A percentile compares a stretch with the other conserved stretches of the same genome.
Conservation (phyloP, 2,797 vertebrate species). For the Lepus oiostolus region DNA sequence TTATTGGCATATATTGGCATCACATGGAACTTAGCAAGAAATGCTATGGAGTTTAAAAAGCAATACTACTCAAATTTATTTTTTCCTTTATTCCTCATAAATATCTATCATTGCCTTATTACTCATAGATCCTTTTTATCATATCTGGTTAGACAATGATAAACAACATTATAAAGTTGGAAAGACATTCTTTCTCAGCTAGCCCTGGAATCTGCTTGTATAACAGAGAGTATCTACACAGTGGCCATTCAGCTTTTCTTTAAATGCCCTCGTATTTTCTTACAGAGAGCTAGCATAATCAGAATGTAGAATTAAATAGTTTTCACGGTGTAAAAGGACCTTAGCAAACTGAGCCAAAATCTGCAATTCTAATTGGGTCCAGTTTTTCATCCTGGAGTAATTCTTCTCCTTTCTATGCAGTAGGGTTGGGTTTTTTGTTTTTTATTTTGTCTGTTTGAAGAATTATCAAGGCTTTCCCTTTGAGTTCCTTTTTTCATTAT, state of each 20-base stretch:
- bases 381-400: neutral
- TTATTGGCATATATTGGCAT: neutral
- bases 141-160: neutral
- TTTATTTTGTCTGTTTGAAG: neutral
- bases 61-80: slow-evolving; percentile 7
- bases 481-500: neutral
- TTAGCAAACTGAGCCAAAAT: neutral
- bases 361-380: neutral
- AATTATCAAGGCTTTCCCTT: neutral
- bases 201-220: neutral
- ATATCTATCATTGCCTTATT: neutral
- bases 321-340: neutral
- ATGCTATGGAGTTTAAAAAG: neutral
- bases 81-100: slow-evolving; percentile 5
- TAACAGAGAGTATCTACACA: neutral
- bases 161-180: neutral
- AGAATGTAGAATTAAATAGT: neutral
- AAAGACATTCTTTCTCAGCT: neutral
- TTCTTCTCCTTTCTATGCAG: neutral
- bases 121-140: neutral
- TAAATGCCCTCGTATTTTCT: neutral
- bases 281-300: neutral
- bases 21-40: neutral
- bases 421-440: neutral
- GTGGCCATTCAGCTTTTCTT: neutral